Base-by-base conservation (phyloP, 2,113 vertebrate species). In the Bubo scandiacus region DNA sequence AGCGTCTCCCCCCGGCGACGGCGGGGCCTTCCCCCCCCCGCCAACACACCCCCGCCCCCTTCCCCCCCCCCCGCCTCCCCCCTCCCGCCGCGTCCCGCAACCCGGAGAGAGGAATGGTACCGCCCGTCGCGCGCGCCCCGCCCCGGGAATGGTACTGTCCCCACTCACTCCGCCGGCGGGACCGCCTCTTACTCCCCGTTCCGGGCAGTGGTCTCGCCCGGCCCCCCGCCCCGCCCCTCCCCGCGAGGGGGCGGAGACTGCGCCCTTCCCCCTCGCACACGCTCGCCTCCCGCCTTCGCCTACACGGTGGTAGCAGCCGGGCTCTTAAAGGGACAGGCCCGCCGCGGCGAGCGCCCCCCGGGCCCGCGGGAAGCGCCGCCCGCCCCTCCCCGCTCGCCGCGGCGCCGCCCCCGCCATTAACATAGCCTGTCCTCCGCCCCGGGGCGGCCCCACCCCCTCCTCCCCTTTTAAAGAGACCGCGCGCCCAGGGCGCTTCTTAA, bases 1-100 rank as follows among this genome's bases (percentile, higher is more conserved):
- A 92, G 98, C 97, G 96, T 94, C 96, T 97, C 91, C 97, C 97
- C 97, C 94, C 91, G 92, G 92, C 96, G 95, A 91, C 95, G 93
- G 96, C 96, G 97, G 95, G 93, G 96, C 97, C 96, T 94, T 97
- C 98, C 97, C 97, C 93, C 98, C 98, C 98, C 98, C 96, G 96
- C 96, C 97, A 95, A 97, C 97, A 97, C 97, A n/a, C n/a, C n/a
- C n/a, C n/a, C n/a, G n/a, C n/a, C n/a, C n/a, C n/a, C n/a, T n/a
- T n/a, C 63, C 63, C 40, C 62, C 43, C 43, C 17, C 43, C 43
- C 43, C 43, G 43, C 43, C 43, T 18, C 43, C 43, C 43, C 43
- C 43, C 43, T 45, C 43, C 43, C 43, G 43, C 43, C 43, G 43
- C 43, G 43, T 45, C 43, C 43, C 43, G 43, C 43, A 45, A 45